Evolutionary conservation across 2,797 vertebrate species (phyloP).

Genomic region (Crossoptilon crossoptilon): DNA sequence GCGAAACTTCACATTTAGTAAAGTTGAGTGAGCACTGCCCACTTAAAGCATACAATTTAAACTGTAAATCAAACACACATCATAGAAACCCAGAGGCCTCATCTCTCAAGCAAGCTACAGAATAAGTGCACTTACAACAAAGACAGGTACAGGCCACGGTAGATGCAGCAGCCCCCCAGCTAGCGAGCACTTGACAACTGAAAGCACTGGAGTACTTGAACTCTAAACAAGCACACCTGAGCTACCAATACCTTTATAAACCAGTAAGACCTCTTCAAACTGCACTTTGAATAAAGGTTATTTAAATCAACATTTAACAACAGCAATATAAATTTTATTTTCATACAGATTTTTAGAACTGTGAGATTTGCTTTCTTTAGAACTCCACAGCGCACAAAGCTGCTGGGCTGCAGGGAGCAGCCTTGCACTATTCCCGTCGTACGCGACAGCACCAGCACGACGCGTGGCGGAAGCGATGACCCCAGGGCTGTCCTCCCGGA

Average conservation of each 20-base stretch:
- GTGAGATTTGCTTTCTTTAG: not conserved
- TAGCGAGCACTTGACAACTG: not conserved
- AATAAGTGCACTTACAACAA: not conserved
- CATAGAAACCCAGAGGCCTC: not conserved
- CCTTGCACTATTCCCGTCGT: not conserved
- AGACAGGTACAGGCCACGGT: not conserved
- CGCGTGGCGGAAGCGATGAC: not conserved
- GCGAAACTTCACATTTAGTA: not conserved
- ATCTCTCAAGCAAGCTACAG: not conserved
- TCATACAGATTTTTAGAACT: not conserved
- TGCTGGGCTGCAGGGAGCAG: not conserved
- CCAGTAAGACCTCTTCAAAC: not conserved
- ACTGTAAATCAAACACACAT: not conserved
- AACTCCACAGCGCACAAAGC: fast-evolving
- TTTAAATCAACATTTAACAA: not conserved
- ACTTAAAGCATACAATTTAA: not conserved
- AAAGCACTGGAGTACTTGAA: not conserved
- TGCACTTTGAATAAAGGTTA: not conserved
- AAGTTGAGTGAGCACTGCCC: not conserved
- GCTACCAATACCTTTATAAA: not conserved
- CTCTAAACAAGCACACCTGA: not conserved
- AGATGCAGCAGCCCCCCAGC: not conserved
- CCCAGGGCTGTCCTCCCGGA: too few relatives aligned
- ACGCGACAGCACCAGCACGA: not conserved
- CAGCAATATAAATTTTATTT: not conserved